Percentiles rank a stretch among this genome's conserved stretches.
These are phyloP conservation scores for Streblospio benedicti DNA, from an alignment of 1,140 invertebrate species.

Conservation along the genomic window DNA sequence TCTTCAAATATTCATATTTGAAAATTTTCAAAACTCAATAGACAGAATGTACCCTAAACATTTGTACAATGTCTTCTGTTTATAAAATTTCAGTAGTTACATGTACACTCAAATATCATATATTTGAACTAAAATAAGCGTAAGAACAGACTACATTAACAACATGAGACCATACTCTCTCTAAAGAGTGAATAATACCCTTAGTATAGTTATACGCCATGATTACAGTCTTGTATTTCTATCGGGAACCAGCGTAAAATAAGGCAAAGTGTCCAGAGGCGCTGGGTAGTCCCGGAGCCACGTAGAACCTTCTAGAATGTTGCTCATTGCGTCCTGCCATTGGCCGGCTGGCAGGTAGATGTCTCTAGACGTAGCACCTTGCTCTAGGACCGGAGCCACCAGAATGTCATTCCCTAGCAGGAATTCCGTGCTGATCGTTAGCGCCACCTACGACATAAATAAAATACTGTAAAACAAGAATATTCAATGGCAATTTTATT, in stretches of 20 bases:
- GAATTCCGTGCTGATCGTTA: slow-evolving; percentile 72
- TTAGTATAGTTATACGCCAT: neutral
- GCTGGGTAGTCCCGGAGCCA: slow-evolving; percentile 11
- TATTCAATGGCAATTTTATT: no score
- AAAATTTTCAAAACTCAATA: no score
- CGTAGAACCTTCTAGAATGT: neutral
- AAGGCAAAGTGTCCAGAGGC: slow-evolving; percentile 12
- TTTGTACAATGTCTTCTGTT: no score
- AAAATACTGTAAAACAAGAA: no score
- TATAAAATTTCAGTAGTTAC: no score
- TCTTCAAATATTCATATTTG: no score
- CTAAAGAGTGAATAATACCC: neutral
- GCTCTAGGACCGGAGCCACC: slow-evolving; percentile 68
- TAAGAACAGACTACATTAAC: neutral
- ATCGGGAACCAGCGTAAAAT: slow-evolving; percentile 6
- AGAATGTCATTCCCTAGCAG: slow-evolving; percentile 72
- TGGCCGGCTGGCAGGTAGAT: slow-evolving; percentile 15
- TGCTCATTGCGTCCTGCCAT: slow-evolving; percentile 6
- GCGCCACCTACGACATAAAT: no score
- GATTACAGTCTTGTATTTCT: neutral
- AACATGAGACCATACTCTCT: no score
- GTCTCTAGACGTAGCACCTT: neutral
- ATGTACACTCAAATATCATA: no score
- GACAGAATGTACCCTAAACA: no score
- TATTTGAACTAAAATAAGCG: neutral